Evolutionary conservation across 2,888 invertebrate species (phyloP), one percentile per base, ranked within the genome.

Genomic region (Furcula furcula): DNA sequence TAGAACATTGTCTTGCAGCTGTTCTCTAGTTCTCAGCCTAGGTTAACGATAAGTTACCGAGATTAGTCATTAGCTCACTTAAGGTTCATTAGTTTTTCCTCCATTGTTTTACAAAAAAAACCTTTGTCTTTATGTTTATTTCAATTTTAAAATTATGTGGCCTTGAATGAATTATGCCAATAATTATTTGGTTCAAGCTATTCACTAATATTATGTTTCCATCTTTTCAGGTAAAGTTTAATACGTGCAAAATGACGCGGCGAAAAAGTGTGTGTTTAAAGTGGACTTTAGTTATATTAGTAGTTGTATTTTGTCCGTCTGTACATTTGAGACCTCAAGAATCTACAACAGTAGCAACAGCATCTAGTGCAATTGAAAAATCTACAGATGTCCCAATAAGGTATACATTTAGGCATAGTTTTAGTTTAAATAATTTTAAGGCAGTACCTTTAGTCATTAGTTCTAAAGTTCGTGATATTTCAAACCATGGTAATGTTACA

Each of bases 201-300:
- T n/a, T n/a, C n/a, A 21, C 27, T 49, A 43, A 50, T 26, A 12
- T 32, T 9, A 28, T 45, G 69, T 65, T 51, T 38, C 52, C 71
- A 5, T 79, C 20, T 66, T 87, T 78, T 9, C 88, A 88, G 88
- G 83, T 86, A 85, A 55, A 55, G 42, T 44, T 55, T 59, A 64
- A 49, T 61, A 46, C 41, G 53, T 47, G 27, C 55, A 78, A 34
- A 26, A 88, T 88, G 88, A 68, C 83, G 75, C 72, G 82, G 55
- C 69, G 77, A 65, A 86, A 83, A 78, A 76, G 76, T 80, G 77
- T 68, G 65, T 72, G 72, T 74, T 60, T 57, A 62, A 77, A 74
- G 54, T 84, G 86, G 86, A 87, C 85, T 69, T 66, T 88, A 80
- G 73, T 84, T 65, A 72, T 87, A 74, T 61, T 84, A 56, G 52